phyloP scores from a whole-genome alignment of 2,113 vertebrate species.

The Oryzias curvinotus region DNA sequence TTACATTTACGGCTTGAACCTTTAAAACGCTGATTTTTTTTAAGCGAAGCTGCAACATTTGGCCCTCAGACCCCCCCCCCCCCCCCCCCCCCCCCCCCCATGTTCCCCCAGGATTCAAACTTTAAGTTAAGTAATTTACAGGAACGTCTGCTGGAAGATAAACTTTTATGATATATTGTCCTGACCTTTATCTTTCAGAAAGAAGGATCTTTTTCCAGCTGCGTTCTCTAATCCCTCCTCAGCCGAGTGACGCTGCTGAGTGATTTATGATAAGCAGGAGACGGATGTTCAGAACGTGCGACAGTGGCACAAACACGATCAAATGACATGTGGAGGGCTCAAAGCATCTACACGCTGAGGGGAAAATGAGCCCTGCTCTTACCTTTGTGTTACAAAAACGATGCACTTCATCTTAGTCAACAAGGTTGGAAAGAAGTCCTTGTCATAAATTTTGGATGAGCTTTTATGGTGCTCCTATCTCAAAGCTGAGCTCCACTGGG shows the following conservation, averaged over 20 bases:
- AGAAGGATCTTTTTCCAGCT: background rate
- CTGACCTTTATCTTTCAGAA: background rate
- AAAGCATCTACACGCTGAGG: background rate
- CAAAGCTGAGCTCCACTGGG: too few relatives aligned
- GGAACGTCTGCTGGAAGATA: constrained; percentile 6
- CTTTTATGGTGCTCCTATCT: too few relatives aligned
- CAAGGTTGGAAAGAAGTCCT: background rate
- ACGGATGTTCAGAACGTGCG: background rate
- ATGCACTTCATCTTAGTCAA: too few relatives aligned
- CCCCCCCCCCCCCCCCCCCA: too few relatives aligned
- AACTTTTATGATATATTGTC: constrained; percentile 1
- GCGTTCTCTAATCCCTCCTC: constrained; percentile 7
- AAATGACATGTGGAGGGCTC: background rate
- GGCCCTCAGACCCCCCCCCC: constrained; percentile 4
- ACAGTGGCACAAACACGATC: background rate
- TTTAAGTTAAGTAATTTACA: background rate
- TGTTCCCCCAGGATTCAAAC: background rate
- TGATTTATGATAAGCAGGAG: constrained; percentile 20
- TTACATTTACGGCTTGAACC: constrained; percentile 17
- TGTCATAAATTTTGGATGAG: background rate
- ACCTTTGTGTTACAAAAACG: background rate
- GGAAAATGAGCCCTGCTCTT: background rate
- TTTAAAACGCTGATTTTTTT: too few relatives aligned
- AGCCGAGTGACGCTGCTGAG: background rate
- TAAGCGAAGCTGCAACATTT: constrained; percentile 14